These are phyloP conservation scores for Rhopalosiphum maidis DNA, from an alignment of 1,140 invertebrate genomes.

Conservation along the genomic window DNA sequence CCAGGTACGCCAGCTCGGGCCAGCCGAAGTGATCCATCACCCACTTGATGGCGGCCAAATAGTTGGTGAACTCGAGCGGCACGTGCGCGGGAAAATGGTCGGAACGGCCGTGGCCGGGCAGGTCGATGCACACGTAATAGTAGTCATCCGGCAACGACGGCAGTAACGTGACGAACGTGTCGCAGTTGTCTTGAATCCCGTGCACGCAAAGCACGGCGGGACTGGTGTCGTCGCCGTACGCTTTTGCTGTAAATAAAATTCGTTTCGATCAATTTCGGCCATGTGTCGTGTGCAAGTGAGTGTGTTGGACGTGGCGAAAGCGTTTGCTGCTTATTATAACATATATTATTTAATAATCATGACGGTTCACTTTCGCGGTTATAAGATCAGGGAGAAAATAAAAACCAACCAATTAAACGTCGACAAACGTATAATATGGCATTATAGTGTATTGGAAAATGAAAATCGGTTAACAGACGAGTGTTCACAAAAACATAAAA, in stretches of 20 bases:
- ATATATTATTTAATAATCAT: too few relatives aligned
- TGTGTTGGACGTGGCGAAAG: background rate
- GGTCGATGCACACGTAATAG: slow-evolving; percentile 74
- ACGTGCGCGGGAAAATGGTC: slow-evolving; percentile 75
- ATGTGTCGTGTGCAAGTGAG: background rate
- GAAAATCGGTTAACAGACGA: background rate
- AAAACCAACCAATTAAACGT: background rate
- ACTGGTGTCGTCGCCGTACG: slow-evolving; percentile 75
- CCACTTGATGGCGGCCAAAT: slow-evolving; percentile 70
- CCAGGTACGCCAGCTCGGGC: slow-evolving; percentile 76
- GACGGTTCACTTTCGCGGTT: too few relatives aligned
- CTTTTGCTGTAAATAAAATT: slow-evolving; percentile 69
- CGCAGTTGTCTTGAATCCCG: slow-evolving; percentile 88
- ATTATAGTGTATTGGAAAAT: background rate
- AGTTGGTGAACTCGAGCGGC: slow-evolving; percentile 78
- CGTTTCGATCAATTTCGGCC: background rate
- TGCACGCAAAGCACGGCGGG: slow-evolving; percentile 83
- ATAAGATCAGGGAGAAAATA: background rate
- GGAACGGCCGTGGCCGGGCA: slow-evolving; percentile 83
- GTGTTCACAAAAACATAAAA: background rate
- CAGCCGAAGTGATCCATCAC: slow-evolving; percentile 80
- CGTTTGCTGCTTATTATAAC: background rate
- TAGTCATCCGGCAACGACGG: slow-evolving; percentile 71
- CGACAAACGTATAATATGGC: background rate
- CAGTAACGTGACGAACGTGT: slow-evolving; percentile 81